Evolutionary conservation across 2,797 vertebrate genomes (phyloP).

Genomic region (Eupleurogrammus muticus): DNA sequence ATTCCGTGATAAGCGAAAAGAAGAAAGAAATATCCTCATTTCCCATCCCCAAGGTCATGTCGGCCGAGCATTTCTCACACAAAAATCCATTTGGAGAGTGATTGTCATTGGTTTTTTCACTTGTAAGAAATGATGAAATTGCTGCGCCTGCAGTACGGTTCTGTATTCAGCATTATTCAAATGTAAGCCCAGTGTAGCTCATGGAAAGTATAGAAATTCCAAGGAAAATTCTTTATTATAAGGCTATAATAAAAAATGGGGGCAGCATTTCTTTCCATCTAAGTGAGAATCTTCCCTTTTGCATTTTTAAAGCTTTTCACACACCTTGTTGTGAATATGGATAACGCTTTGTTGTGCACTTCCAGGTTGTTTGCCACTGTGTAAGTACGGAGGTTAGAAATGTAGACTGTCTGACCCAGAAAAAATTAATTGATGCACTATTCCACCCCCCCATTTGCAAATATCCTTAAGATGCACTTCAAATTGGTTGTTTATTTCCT

Average conservation of each 20-base stretch:
- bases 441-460: no score
- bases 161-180: conserved; percentile 28
- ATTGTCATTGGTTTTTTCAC: neutral
- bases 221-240: conserved; percentile 26
- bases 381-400: neutral
- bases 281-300: neutral
- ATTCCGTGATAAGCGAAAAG: neutral
- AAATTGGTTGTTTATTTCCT: neutral
- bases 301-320: neutral
- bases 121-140: conserved; percentile 12
- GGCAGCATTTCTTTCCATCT: neutral
- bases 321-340: neutral
- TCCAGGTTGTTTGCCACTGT: neutral
- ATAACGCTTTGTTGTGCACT: neutral
- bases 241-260: conserved; percentile 4
- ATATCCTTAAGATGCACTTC: neutral
- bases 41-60: neutral
- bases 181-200: neutral
- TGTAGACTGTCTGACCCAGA: neutral
- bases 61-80: neutral
- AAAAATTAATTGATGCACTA: neutral
- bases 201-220: conserved; percentile 8
- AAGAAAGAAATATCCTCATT: neutral
- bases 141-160: conserved; percentile 1
- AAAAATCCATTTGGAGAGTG: neutral